Base-by-base conservation (phyloP, 2,797 vertebrate species). In the Rhinatrema bivittatum region DNA sequence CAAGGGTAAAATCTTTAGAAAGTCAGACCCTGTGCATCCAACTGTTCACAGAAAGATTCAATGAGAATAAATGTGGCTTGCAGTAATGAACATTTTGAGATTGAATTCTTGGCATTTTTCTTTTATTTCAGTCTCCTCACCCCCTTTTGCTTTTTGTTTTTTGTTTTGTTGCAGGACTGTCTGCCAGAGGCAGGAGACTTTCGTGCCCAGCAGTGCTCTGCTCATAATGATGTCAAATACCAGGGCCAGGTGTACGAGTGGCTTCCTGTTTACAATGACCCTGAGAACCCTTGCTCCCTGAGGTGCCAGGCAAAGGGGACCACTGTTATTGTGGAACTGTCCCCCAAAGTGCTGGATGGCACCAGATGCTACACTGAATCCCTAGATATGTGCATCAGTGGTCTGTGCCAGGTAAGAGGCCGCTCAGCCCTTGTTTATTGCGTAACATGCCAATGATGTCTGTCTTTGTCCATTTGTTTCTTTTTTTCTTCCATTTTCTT, bases 321-420 rank as follows among this genome's bases (percentile, higher is more conserved):
- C 0, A 58, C 78, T 42, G 66, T 92, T 10, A 55, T 97, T 46
- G 79, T 95, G 54, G 94, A 97, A 60, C 74, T 98, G 42, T 91
- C 95, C 0, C 95, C 95, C 2, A 98, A 98, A 46, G 94, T 98
- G 46, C 76, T 98, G 56, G 95, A 98, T 12, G 95, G 95, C 9
- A 98, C 95, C 0, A 89, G 95, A 5, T 98, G 95, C 64, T 94
- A 98, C 65, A 93, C 91, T 2, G 94, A 97, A 59, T 94, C 95
- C 7, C 59, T 98, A 76, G 93, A 98, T 63, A 97, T 97, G 91
- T 98, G 95, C 56, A 98, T 98, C 77, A 98, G 90, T 20, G 95
- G 95, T 27, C 68, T 85, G 29, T 98, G 95, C 49, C 94, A 97
- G 80, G 95, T 97, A 76, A 72, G 86, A 54, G 46, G 14, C 51